phyloP scores from a whole-genome alignment of 2,113 vertebrate species.

The Chlamydotis undulata region DNA sequence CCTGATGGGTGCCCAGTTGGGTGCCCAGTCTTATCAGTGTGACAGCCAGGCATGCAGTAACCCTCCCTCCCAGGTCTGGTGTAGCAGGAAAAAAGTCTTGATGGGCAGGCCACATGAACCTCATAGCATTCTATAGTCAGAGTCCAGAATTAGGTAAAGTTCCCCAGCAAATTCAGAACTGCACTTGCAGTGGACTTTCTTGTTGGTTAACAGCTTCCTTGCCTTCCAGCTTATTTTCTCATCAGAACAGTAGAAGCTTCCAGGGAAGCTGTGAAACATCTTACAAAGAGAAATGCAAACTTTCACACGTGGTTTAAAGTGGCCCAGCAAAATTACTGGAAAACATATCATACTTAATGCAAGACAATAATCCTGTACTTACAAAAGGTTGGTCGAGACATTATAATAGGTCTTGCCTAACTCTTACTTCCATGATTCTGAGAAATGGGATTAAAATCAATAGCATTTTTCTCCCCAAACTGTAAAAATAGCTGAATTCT shows the following conservation, averaged over 20 bases:
- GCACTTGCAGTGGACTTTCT: background rate
- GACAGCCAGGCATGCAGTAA: background rate
- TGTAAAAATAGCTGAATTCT: background rate
- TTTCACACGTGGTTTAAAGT: background rate
- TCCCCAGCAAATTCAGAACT: background rate
- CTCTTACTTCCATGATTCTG: background rate
- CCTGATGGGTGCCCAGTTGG: background rate
- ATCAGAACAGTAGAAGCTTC: background rate
- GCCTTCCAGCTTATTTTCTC: background rate
- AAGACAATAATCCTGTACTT: background rate
- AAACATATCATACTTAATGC: background rate
- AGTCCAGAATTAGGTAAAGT: background rate
- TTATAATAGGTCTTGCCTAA: background rate
- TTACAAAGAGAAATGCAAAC: background rate
- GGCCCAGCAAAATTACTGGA: background rate
- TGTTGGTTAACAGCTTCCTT: background rate
- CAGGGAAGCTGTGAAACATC: background rate
- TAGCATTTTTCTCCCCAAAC: background rate
- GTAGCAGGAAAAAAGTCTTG: rapidly evolving
- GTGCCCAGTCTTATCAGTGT: background rate
- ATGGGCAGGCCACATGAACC: background rate
- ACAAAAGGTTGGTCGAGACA: background rate
- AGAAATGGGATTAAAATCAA: background rate
- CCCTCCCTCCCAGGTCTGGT: background rate
- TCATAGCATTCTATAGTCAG: background rate